Conservation (phyloP, 2,797 vertebrate species). For the Dicrostonyx torquatus region DNA sequence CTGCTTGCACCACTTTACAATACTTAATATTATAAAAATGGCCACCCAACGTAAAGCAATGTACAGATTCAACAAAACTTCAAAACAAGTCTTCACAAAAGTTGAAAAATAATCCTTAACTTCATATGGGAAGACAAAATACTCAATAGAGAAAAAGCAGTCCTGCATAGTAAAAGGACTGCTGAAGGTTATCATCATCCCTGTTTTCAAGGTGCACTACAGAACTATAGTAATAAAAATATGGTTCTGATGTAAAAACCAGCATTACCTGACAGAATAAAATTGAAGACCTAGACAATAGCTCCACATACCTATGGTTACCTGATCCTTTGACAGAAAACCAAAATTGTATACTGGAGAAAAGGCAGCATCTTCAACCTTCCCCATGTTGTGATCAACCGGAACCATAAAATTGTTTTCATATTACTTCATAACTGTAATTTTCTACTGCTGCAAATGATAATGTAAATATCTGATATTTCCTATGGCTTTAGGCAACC, state of each 20-base stretch:
- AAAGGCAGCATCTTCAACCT: neutral
- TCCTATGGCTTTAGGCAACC: no score
- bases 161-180: neutral
- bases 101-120: neutral
- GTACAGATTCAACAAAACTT: neutral
- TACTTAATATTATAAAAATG: neutral
- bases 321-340: neutral
- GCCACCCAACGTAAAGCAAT: neutral
- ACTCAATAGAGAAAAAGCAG: neutral
- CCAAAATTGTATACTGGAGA: no score
- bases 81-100: neutral
- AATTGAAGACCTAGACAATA: neutral
- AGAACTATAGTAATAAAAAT: neutral
- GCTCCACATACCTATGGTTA: neutral
- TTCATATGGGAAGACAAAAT: neutral
- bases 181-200: neutral
- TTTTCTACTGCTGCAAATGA: no score
- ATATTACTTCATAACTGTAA: no score
- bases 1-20: no score
- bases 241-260: neutral
- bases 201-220: neutral
- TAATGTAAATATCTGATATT: no score
- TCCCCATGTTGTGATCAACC: no score
- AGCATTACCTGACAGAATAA: neutral
- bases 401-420: no score